Evolutionary conservation across 1,140 invertebrate genomes (phyloP), one percentile per base, ranked within the genome.

Genomic region (Conopomorpha cramerella): DNA sequence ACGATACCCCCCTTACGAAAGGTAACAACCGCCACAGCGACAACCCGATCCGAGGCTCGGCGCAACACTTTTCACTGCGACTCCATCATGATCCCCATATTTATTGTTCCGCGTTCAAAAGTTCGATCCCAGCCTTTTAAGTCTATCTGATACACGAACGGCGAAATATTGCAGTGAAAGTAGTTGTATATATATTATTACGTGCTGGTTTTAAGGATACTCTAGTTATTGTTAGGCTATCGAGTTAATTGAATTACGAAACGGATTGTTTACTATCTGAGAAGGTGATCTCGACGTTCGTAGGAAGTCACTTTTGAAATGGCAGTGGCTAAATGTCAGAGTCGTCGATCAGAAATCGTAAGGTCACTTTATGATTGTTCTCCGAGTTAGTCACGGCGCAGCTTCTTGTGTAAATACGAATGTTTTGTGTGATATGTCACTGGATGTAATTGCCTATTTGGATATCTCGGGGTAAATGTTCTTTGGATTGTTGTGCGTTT

Each of bases 1-100:
- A 71, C 65, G 60, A 68, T 44, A 58, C 59, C 43, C 63, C 55
- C 56, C 62, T 67, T 70, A 70, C 55, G 61, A 74, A 71, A 71
- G 66, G 66, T 74, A 74, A 74, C 64, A 65, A 58, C 55, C 43
- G 38, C 46, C 41, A 57, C 57, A 63, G 66, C 60, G 63, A 67
- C 70, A 71, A n/a, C n/a, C n/a, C n/a, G n/a, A n/a, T n/a, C n/a
- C n/a, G n/a, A n/a, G n/a, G n/a, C n/a, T n/a, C n/a, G n/a, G n/a
- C 48, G 39, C 19, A 37, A 49, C 37, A 45, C 41, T 45, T 46
- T 48, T 48, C 34, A 36, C 27, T 28, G 16, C 41, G 43, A 45
- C 40, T 45, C 39, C 35, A 41, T 46, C 34, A 35, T 37, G 29
- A 25, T 30, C 33, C n/a, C 30, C 18, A 33, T 39, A 39, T 46